Evolutionary conservation across 53 echinoderm and acorn worm genomes (phyloP), one percentile per base, ranked within the genome.

Genomic region (Pentamera pediparva): DNA sequence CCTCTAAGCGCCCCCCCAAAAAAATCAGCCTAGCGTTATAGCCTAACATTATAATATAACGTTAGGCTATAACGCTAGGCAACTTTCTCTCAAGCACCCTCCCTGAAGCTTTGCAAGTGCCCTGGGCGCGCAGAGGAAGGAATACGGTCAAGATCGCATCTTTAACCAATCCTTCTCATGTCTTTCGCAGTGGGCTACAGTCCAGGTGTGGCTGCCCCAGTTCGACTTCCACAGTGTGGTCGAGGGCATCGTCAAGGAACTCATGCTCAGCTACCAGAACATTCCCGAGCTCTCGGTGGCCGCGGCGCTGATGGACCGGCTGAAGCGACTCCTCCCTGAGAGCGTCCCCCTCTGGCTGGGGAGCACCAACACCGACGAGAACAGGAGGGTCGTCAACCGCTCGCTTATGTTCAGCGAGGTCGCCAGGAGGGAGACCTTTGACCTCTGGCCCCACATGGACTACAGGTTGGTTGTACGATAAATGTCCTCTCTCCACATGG

Each of bases 401-500:
- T 75, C 86, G 20, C 86, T 88, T 69, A 98, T 98, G 92, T 98
- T 92, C 84, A 92, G 92, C 32, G 98, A 98, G 70, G 92, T 92
- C 6, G 89, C 89, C 24, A 78, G 98, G 25, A 67, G 92, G 36
- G 89, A 98, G 53, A 98, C 98, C 2, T 98, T 98, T 59, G 61
- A 72, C 22, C 83, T 85, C 10, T 98, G 98, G 98, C 98, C 98
- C 32, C 98, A 98, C 49, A 98, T 92, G 92, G 80, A 98, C 78
- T 98, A 98, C 81, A 98, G 92, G 98, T 98, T 83, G 64, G 89
- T 67, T n/a, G 40, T n/a, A n/a, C n/a, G n/a, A n/a, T n/a, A n/a
- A n/a, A n/a, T n/a, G n/a, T n/a, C n/a, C n/a, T n/a, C n/a, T n/a
- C n/a, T n/a, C n/a, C n/a, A n/a, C n/a, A n/a, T n/a, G n/a, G n/a